Conservation (phyloP, 2,797 vertebrate genomes). For the Sebastes hopkinsi region DNA sequence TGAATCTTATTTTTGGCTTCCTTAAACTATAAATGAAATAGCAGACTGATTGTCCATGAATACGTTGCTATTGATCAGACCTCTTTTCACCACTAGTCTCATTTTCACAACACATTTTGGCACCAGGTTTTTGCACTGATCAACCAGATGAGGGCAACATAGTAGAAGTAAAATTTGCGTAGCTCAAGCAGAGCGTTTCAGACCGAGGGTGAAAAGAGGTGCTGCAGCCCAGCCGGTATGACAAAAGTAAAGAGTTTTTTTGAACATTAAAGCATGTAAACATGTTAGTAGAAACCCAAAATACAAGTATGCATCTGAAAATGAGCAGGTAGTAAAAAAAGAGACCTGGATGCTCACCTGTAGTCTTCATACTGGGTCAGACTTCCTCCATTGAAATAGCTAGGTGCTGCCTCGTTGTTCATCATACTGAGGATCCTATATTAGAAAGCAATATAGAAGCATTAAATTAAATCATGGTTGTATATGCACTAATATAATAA, state of each 20-base stretch:
- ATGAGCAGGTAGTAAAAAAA: too few species aligned
- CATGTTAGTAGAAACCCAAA: too few species aligned
- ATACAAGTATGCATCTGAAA: too few species aligned
- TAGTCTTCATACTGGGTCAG: conserved; percentile 82
- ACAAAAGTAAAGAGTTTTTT: too few species aligned
- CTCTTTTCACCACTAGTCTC: neutral
- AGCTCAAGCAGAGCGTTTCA: too few species aligned
- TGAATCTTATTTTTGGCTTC: neutral
- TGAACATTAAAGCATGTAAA: too few species aligned
- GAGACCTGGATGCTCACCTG: conserved; percentile 66
- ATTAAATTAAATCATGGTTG: neutral
- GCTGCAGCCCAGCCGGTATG: too few species aligned
- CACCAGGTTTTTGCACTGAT: neutral
- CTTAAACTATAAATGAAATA: neutral
- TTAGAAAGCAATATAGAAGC: neutral
- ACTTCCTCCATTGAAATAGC: conserved; percentile 86
- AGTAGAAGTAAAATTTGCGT: neutral
- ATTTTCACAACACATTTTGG: neutral
- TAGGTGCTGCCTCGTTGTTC: conserved; percentile 85
- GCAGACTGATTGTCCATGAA: neutral
- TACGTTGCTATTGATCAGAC: neutral
- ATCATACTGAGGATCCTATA: conserved; percentile 84
- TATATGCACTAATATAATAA: neutral
- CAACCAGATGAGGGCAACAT: neutral
- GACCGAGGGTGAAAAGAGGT: too few species aligned